Evolutionary conservation across 2,888 invertebrate genomes (phyloP).

Genomic region (Drosophila lacicola): DNA sequence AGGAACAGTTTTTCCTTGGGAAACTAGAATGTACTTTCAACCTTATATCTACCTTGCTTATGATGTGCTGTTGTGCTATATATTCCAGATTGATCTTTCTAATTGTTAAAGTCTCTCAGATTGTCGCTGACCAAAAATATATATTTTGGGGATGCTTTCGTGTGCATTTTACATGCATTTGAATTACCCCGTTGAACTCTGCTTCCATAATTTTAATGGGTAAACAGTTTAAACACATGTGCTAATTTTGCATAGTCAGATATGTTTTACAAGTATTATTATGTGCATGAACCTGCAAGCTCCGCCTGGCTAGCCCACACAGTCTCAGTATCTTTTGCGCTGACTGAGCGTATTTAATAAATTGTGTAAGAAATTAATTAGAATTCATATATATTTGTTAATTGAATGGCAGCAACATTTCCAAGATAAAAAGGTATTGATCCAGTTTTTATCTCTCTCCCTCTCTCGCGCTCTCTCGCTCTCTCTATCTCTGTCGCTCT

Average conservation of each 20-base stretch:
- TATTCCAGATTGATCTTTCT: too few relatives aligned
- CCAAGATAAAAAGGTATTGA: slow-evolving; percentile 35
- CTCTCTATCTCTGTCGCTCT: not conserved
- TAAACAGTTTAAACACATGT: too few relatives aligned
- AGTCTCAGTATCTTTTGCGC: slow-evolving; percentile 20
- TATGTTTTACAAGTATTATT: not conserved
- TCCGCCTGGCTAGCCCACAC: slow-evolving; percentile 15
- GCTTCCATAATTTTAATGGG: not conserved
- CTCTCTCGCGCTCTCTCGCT: not conserved
- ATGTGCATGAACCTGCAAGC: not conserved
- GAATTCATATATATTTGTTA: slow-evolving; percentile 33
- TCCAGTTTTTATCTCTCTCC: not conserved
- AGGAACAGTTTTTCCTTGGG: too few relatives aligned
- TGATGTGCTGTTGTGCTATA: too few relatives aligned
- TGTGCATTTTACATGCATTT: too few relatives aligned
- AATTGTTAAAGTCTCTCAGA: too few relatives aligned
- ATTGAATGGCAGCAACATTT: slow-evolving; percentile 20
- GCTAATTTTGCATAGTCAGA: slow-evolving; percentile 20
- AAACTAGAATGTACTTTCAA: too few relatives aligned
- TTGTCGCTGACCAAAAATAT: too few relatives aligned
- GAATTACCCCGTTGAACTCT: not conserved
- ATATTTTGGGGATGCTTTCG: too few relatives aligned
- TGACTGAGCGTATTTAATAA: slow-evolving; percentile 47
- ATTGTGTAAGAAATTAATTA: slow-evolving; percentile 59
- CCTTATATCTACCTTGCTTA: too few relatives aligned